Conservation (phyloP, 1,140 invertebrate species). For the Paraescarpia echinospica region DNA sequence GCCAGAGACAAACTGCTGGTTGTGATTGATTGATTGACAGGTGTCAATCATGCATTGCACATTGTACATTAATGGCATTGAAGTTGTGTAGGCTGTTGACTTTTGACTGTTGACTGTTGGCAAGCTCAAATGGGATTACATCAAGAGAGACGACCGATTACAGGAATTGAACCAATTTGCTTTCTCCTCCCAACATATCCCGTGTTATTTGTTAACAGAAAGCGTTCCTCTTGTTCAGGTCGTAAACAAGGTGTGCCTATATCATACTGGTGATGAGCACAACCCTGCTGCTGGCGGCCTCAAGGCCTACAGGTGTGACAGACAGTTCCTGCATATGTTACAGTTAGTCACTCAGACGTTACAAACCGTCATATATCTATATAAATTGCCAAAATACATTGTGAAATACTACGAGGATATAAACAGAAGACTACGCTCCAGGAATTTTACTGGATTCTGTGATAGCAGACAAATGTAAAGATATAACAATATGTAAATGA, state of each 20-base stretch:
- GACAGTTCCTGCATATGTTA: background rate
- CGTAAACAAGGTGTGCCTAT: background rate
- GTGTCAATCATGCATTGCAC: background rate
- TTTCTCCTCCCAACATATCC: background rate
- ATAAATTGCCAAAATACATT: background rate
- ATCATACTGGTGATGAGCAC: background rate
- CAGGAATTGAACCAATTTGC: background rate
- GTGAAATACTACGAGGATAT: background rate
- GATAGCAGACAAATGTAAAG: slow-evolving; percentile 5
- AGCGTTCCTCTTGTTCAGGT: background rate
- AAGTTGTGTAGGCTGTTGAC: background rate
- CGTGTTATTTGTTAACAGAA: background rate
- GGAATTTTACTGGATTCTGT: background rate
- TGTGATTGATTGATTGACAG: background rate
- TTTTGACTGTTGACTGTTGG: background rate
- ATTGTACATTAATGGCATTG: background rate
- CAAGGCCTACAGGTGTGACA: too few species aligned
- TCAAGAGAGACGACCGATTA: background rate
- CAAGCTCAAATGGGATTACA: background rate
- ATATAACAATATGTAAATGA: background rate
- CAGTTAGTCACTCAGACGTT: background rate
- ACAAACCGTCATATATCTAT: background rate
- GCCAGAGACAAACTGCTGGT: background rate
- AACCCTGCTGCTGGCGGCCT: background rate
- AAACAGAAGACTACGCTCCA: background rate